phyloP scores from a whole-genome alignment of 2,113 vertebrate genomes.

The Oxyruncus cristatus region DNA sequence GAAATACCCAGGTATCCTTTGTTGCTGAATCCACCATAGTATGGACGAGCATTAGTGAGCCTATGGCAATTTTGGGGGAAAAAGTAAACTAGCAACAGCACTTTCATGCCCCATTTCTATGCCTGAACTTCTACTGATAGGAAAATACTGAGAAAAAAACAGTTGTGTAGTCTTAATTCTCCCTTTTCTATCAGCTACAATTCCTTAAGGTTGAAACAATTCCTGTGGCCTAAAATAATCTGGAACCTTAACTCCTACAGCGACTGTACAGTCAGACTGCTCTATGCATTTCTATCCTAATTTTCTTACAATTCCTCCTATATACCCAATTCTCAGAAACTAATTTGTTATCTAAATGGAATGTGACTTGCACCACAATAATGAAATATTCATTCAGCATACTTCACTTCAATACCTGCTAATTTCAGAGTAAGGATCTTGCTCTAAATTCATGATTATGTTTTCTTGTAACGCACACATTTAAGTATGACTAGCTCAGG shows the following conservation, averaged over 20 bases:
- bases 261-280: neutral
- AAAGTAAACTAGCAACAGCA: neutral
- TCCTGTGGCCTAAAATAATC: neutral
- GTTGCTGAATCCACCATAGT: neutral
- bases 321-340: neutral
- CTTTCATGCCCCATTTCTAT: neutral
- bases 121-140: neutral
- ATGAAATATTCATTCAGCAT: neutral
- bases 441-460: conserved; percentile 39
- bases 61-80: neutral
- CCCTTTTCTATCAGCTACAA: neutral
- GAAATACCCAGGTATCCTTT: neutral
- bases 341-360: neutral
- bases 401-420: neutral
- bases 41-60: neutral
- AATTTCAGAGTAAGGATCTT: neutral
- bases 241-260: neutral
- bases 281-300: neutral
- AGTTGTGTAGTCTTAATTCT: neutral
- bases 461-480: conserved; percentile 37
- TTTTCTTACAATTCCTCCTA: neutral
- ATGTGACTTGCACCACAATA: neutral
- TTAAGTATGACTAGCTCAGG: conserved; percentile 36
- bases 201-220: neutral
- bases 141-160: neutral